phyloP scores from a whole-genome alignment of 1,140 invertebrate genomes.

The Dreissena polymorpha region DNA sequence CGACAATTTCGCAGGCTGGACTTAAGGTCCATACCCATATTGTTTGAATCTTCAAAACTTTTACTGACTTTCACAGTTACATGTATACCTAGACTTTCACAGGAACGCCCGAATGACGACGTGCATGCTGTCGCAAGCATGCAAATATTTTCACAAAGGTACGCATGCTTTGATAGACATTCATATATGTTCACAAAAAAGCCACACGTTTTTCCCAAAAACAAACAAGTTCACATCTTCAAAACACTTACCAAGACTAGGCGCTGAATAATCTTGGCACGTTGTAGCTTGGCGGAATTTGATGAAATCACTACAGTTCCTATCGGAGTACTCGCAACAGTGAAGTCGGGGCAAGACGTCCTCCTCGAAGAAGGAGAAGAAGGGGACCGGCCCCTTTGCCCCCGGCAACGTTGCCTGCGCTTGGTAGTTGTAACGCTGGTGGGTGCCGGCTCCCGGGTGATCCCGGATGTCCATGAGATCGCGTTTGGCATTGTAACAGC shows the following conservation, averaged over 20 bases:
- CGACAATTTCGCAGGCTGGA: too few relatives aligned
- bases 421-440: constrained; percentile 64
- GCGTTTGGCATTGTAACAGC: constrained; percentile 67
- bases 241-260: constrained; percentile 65
- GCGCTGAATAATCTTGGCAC: constrained; percentile 68
- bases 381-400: constrained; percentile 59
- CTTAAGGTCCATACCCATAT: too few relatives aligned
- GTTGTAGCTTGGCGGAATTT: constrained; percentile 60
- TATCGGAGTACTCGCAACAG: constrained; percentile 69
- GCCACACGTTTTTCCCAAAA: too few relatives aligned
- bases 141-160: too few relatives aligned
- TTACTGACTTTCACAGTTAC: too few relatives aligned
- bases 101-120: too few relatives aligned
- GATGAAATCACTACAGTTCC: constrained; percentile 60
- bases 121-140: too few relatives aligned
- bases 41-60: too few relatives aligned
- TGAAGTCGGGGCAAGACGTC: constrained; percentile 70
- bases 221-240: too few relatives aligned
- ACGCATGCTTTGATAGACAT: too few relatives aligned
- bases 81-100: too few relatives aligned
- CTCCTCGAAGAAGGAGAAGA: constrained; percentile 68
- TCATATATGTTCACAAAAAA: too few relatives aligned
- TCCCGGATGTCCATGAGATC: constrained; percentile 68
- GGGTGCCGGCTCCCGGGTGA: constrained; percentile 63
- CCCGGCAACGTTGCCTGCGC: constrained; percentile 56